Evolutionary conservation across 2,113 vertebrate species (phyloP), one percentile per base, ranked within the genome.

Genomic region (Hemiscyllium ocellatum): DNA sequence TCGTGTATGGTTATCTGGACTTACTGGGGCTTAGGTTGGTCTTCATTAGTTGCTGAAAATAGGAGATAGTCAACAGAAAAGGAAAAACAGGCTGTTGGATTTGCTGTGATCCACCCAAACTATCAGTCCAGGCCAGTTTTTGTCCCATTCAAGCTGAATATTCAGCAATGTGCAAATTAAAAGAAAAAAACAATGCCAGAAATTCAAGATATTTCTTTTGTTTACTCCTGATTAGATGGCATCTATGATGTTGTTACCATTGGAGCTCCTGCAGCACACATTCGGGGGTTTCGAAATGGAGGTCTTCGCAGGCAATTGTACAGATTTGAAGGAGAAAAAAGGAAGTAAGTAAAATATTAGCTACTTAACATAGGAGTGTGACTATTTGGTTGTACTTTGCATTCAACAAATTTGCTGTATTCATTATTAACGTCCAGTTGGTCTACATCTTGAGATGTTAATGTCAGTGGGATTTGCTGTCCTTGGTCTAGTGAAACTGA

Each of bases 251-350:
- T 99, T 86, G 97, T 99, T 97, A 99, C 99, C 0, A 98, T 99
- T 20, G 99, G 99, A 96, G 99, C 99, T 61, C 99, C 99, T 0
- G 99, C 99, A 3, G 98, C 99, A 0, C 99, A 99, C 97, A 98
- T 98, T 97, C 99, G 99, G 97, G 99, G 99, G 96, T 99, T 99
- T 97, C 99, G 99, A 97, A 98, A 98, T 20, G 99, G 99, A 33
- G 99, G 99, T 96, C 98, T 99, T 96, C 98, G 98, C 96, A 98
- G 98, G 96, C 97, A 99, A 8, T 97, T 99, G 6, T 98, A 97
- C 96, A 98, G 98, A 97, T 99, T 99, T 96, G 98, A 99, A 96
- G 97, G 97, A 61, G 99, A 99, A 96, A 99, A 99, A 96, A 98
- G 98, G 96, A 99, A 99, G 99, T 99, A 97, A 98, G 97, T 97